Evolutionary conservation across 2,797 vertebrate species (phyloP).

Genomic region (Acanthopagrus latus): DNA sequence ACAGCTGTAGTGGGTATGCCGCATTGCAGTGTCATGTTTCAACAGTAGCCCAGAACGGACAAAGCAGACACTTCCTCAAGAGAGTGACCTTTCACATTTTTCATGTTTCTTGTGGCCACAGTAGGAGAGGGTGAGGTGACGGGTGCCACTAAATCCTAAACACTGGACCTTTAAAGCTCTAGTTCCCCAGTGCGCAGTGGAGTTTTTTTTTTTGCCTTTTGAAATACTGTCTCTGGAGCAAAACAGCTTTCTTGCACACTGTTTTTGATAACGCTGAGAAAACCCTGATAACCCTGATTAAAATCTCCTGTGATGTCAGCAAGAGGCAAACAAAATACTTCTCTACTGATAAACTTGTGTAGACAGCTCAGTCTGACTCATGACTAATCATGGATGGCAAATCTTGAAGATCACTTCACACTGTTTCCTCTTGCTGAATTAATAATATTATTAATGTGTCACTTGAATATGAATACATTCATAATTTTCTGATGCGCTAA

Average conservation of each 20-base stretch:
- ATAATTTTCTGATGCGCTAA: not conserved
- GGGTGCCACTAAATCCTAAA: no score
- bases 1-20: no score
- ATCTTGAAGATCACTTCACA: not conserved
- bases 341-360: not conserved
- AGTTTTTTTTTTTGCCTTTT: constrained; percentile 5
- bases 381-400: not conserved
- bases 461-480: not conserved
- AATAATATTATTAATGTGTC: not conserved
- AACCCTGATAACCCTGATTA: not conserved
- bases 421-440: not conserved
- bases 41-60: no score
- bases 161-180: not conserved
- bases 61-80: no score
- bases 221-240: not conserved
- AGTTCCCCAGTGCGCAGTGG: not conserved
- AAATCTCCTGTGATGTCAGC: not conserved
- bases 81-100: no score
- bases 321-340: not conserved
- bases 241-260: not conserved
- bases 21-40: no score
- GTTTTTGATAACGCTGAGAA: not conserved
- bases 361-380: not conserved
- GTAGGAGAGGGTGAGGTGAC: no score
- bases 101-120: no score